These are phyloP conservation scores for Thunnus albacares DNA, from an alignment of 2,797 vertebrate species.

Conservation along the genomic window DNA sequence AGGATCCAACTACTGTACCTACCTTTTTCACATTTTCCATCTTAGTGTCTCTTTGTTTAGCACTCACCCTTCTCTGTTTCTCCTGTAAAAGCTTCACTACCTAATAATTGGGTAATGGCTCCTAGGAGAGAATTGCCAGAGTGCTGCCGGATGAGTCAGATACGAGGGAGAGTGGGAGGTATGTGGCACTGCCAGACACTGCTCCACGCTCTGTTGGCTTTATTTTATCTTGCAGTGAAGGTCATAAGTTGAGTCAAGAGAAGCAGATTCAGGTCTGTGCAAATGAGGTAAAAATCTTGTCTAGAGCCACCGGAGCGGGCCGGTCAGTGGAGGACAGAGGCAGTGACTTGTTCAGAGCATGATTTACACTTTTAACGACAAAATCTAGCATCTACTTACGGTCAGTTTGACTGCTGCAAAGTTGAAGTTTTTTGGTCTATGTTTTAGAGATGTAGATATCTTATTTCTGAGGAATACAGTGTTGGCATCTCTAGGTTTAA, in stretches of 20 bases:
- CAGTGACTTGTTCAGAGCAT: background rate
- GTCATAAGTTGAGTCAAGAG: conserved; percentile 39
- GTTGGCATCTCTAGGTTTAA: background rate
- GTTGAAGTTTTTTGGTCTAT: background rate
- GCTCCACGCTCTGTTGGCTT: conserved; percentile 45
- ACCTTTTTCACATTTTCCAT: conserved; percentile 32
- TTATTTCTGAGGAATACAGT: background rate
- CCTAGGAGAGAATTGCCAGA: conserved; percentile 43
- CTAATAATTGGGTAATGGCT: conserved; percentile 49
- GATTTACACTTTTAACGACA: conserved; percentile 22
- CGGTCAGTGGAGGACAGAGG: conserved; percentile 19
- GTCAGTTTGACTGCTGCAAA: background rate
- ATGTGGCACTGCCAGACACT: conserved; percentile 33
- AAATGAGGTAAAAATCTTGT: conserved; percentile 33
- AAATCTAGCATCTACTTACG: background rate
- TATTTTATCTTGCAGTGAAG: conserved; percentile 38
- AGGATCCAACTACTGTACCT: background rate
- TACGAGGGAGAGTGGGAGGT: conserved; percentile 11
- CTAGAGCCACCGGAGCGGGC: conserved; percentile 4
- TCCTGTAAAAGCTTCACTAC: conserved; percentile 36
- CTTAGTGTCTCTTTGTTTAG: conserved; percentile 16
- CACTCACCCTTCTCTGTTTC: conserved; percentile 28
- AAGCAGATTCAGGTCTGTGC: conserved; percentile 25
- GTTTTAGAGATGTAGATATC: background rate
- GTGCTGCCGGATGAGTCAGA: conserved; percentile 40